Evolutionary conservation across 2,113 vertebrate genomes (phyloP), one percentile per base, ranked within the genome.

Genomic region (Phylloscopus trochiloides): DNA sequence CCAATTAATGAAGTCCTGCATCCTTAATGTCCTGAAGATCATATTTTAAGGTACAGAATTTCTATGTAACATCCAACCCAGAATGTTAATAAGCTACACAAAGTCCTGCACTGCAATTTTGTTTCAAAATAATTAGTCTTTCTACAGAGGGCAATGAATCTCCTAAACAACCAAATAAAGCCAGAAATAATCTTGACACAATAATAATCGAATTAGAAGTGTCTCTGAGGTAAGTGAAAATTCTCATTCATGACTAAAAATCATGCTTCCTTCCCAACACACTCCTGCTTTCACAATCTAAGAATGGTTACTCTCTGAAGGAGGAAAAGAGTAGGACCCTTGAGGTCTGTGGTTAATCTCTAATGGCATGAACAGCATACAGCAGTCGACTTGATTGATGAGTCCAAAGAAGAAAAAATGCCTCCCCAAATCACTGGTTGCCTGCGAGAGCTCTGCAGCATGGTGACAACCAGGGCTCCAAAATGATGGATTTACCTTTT

Each of bases 401-500:
- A 96, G 75, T 71, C 90, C 65, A 78, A 92, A 93, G 52, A 76
- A 68, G 52, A 73, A 92, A 89, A 96, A 96, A 88, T 10, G 52
- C 65, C 75, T 92, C 65, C 82, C 72, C 81, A 95, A 70, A 90
- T 95, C 72, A 92, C 79, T 62, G 68, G 75, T 47, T 90, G 78
- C 72, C 80, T 94, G 77, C 86, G 77, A 3, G 11, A 92, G 81
- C 75, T 88, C 89, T 78, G 79, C 75, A 91, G 82, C 61, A 51
- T 19, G 47, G 90, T 95, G 95, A 93, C 95, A 97, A 73, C 48
- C 36, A 92, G 75, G 57, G 59, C 65, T 97, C 87, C 67, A 77
- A 77, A 97, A 97, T 96, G 97, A 96, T 95, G 93, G 88, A 95
- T 96, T 95, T 95, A 94, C 92, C 95, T 95, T 93, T 93, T 96